These are phyloP conservation scores for Ormyrus labotus DNA, from an alignment of 2,888 invertebrate genomes.

Conservation along the genomic window DNA sequence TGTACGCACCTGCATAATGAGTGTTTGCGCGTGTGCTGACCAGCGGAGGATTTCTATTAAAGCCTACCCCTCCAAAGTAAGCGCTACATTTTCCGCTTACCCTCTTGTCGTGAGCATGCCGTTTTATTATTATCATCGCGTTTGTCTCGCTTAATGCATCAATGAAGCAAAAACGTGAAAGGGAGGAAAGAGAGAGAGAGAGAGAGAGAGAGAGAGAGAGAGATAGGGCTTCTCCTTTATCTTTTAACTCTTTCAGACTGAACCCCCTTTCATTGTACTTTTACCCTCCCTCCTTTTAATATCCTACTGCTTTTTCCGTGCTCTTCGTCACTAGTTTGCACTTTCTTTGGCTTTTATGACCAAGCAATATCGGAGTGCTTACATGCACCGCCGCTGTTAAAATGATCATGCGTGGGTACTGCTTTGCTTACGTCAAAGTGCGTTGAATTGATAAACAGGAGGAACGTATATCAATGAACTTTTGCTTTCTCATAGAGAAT, in stretches of 20 bases:
- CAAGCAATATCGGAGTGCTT: too few relatives aligned
- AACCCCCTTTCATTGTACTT: neutral
- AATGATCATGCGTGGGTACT: too few relatives aligned
- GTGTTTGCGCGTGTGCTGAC: neutral
- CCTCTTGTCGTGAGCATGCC: neutral
- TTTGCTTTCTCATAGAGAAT: too few relatives aligned
- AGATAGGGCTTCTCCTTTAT: neutral
- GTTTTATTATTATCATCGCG: constrained; percentile 28
- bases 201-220: too few relatives aligned
- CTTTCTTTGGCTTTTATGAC: too few relatives aligned
- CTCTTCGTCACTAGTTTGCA: too few relatives aligned
- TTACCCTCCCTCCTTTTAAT: too few relatives aligned
- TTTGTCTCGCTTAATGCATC: constrained; percentile 3
- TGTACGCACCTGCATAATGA: constrained; percentile 11
- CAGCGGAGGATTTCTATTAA: constrained; percentile 20
- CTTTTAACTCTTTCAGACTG: neutral
- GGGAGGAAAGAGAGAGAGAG: neutral
- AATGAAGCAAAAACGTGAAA: neutral
- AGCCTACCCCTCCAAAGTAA: neutral
- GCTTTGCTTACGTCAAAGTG: too few relatives aligned
- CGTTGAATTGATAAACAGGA: too few relatives aligned
- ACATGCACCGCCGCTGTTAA: too few relatives aligned
- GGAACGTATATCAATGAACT: too few relatives aligned
- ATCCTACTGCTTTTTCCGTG: too few relatives aligned
- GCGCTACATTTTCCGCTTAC: neutral